Conservation (phyloP, 2,113 vertebrate genomes). For the Excalfactoria chinensis region DNA sequence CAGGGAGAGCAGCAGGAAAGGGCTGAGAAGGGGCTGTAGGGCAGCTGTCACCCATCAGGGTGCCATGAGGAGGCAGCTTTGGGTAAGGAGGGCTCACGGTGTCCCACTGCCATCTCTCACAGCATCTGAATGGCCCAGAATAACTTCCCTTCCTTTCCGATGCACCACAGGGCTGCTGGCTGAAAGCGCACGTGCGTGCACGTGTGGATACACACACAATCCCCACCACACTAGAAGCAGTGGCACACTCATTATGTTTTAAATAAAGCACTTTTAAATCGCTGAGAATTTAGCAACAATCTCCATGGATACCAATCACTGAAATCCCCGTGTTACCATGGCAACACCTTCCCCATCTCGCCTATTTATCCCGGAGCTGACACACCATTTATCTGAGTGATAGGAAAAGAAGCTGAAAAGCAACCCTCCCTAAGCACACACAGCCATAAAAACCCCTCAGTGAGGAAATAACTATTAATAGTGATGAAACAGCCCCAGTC, state of each 20-base stretch:
- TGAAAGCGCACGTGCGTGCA: background rate
- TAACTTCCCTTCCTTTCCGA: background rate
- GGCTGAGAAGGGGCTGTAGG: background rate
- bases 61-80: background rate
- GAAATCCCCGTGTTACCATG: constrained; percentile 68
- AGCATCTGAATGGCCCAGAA: background rate
- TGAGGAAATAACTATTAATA: constrained; percentile 44
- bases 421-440: background rate
- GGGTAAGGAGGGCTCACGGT: fast-evolving
- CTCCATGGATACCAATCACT: constrained; percentile 75
- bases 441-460: constrained; percentile 53
- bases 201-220: background rate
- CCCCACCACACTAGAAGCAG: background rate
- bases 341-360: constrained; percentile 50
- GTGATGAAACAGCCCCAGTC: background rate
- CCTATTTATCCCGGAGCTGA: constrained; percentile 58
- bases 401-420: constrained; percentile 24
- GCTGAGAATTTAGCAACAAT: constrained; percentile 68
- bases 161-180: background rate
- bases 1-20: fast-evolving
- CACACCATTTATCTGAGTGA: constrained; percentile 47
- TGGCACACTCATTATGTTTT: background rate
- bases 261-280: constrained; percentile 48
- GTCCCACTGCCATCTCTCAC: background rate
- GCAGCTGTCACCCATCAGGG: background rate